phyloP scores from a whole-genome alignment of 2,797 vertebrate species.

The Euphonia xanthogaster region DNA sequence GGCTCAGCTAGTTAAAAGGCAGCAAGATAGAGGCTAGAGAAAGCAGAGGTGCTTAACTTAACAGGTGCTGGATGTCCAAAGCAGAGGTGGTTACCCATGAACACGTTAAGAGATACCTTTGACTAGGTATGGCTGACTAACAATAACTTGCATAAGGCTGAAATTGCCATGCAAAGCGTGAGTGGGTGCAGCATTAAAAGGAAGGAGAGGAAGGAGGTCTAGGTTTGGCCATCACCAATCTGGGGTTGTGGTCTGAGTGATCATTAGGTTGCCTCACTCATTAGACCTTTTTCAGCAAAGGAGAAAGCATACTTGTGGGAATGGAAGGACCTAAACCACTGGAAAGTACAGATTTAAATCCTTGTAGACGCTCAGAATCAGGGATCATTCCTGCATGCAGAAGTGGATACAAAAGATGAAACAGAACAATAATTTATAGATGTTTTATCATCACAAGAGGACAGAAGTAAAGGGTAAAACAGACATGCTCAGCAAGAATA shows the following conservation, averaged over 20 bases:
- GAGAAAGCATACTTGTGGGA: background rate
- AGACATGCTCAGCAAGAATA: background rate
- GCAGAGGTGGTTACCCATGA: background rate
- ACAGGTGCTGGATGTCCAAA: background rate
- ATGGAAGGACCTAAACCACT: background rate
- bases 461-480: background rate
- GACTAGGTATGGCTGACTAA: background rate
- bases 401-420: background rate
- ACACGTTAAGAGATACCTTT: background rate
- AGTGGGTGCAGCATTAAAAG: background rate
- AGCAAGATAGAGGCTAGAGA: background rate
- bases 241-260: background rate
- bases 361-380: background rate
- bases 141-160: background rate
- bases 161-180: background rate
- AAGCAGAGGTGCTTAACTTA: background rate
- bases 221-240: background rate
- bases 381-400: background rate
- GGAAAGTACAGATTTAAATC: background rate
- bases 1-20: background rate
- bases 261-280: background rate
- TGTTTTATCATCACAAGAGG: background rate
- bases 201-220: background rate
- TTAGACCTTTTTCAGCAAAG: background rate
- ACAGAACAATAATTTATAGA: background rate